These are phyloP conservation scores for Etia nguti DNA, from an alignment of 2,113 vertebrate species.

Conservation along the genomic window DNA sequence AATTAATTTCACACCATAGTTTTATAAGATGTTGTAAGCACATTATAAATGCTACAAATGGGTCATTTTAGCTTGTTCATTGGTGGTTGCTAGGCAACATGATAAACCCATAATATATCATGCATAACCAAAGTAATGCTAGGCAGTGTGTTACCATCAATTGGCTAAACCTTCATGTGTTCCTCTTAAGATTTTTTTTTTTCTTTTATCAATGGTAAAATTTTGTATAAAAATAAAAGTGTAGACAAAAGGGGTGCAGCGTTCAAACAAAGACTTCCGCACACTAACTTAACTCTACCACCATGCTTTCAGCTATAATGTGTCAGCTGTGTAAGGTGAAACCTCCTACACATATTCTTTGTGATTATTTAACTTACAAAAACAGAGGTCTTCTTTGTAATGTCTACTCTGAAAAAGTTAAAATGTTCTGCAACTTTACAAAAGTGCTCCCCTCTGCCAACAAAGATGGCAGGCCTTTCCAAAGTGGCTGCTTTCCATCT, in stretches of 20 bases:
- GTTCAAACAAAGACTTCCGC: not conserved
- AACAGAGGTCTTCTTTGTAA: not conserved
- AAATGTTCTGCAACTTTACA: constrained; percentile 31
- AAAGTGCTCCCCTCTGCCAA: constrained; percentile 12
- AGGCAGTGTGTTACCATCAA: not conserved
- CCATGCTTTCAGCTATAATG: not conserved
- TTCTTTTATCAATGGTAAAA: not conserved
- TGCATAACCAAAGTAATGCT: not conserved
- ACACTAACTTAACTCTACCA: not conserved
- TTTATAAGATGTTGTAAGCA: not conserved
- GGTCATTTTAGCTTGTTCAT: not conserved
- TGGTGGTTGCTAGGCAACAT: not conserved
- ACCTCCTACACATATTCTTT: not conserved
- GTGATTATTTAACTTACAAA: not conserved
- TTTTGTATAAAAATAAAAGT: not conserved
- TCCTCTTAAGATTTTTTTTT: not conserved
- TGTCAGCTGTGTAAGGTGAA: not conserved
- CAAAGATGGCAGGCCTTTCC: constrained; percentile 17
- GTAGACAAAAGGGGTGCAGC: not conserved
- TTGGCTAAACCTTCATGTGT: not conserved
- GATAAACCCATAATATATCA: not conserved
- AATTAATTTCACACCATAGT: accelerated
- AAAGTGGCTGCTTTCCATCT: constrained; percentile 51
- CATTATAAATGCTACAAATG: not conserved
- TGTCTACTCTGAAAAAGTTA: constrained; percentile 10